Evolutionary conservation across 2,888 invertebrate species (phyloP).

Genomic region (Scaptomyza caliginosa): DNA sequence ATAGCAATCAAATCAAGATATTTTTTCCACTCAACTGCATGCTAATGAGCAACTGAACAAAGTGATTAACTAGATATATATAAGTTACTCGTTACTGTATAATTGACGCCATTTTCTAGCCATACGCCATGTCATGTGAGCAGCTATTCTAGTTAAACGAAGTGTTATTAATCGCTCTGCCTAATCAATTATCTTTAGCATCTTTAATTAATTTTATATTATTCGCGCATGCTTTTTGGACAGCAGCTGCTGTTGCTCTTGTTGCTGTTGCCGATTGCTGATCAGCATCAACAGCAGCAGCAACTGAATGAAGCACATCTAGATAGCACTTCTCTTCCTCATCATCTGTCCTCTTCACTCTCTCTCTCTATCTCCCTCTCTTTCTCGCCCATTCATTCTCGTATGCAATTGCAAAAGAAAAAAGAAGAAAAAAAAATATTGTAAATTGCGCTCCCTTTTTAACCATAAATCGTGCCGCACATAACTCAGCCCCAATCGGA

Average conservation of each 20-base stretch:
- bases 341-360: not conserved
- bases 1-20: not conserved
- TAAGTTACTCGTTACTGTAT: constrained; percentile 3
- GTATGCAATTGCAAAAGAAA: constrained; percentile 36
- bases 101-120: constrained; percentile 37
- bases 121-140: not conserved
- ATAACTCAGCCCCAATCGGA: constrained; percentile 76
- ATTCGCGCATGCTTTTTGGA: constrained; percentile 64
- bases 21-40: constrained; percentile 3
- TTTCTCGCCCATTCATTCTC: constrained; percentile 10
- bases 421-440: constrained; percentile 37
- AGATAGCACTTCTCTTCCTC: constrained; percentile 11
- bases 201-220: constrained; percentile 85
- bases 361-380: constrained; percentile 10
- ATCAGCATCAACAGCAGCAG: constrained; percentile 43
- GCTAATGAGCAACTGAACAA: constrained; percentile 12
- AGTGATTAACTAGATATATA: constrained; percentile 18
- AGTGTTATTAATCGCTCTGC: constrained; percentile 83
- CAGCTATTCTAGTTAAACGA: constrained; percentile 53
- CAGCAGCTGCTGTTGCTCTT: constrained; percentile 48
- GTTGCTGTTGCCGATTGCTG: constrained; percentile 51
- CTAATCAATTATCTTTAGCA: constrained; percentile 84
- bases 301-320: constrained; percentile 23
- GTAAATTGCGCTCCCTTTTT: constrained; percentile 53
- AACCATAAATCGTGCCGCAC: constrained; percentile 70